These are phyloP conservation scores for Semnopithecus entellus DNA, from an alignment of 2,113 vertebrate species.

Conservation along the genomic window DNA sequence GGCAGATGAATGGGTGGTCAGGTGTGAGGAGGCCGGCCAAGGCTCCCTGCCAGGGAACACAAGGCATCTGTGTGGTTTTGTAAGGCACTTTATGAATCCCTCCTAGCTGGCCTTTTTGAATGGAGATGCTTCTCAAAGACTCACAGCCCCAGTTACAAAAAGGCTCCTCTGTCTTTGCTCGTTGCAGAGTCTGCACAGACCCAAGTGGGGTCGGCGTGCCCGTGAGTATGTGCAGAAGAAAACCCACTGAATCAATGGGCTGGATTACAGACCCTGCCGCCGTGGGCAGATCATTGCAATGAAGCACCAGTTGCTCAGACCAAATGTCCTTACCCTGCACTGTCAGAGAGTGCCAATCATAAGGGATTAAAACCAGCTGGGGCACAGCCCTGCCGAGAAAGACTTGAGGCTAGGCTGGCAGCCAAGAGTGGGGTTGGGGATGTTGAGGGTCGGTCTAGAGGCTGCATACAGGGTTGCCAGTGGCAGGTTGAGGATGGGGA, in stretches of 20 bases:
- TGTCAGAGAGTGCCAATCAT: constrained; percentile 48
- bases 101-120: constrained; percentile 68
- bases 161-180: constrained; percentile 79
- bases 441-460: neutral
- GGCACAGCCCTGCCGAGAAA: neutral
- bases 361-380: constrained; percentile 62
- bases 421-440: neutral
- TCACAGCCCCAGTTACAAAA: constrained; percentile 51
- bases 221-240: constrained; percentile 53
- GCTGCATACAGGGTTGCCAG: neutral
- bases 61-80: constrained; percentile 77
- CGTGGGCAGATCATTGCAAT: constrained; percentile 47
- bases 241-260: constrained; percentile 73
- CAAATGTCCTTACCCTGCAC: constrained; percentile 11
- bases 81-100: constrained; percentile 80
- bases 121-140: constrained; percentile 71
- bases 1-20: constrained; percentile 83
- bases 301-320: neutral
- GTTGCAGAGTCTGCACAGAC: constrained; percentile 73
- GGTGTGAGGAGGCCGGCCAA: constrained; percentile 82
- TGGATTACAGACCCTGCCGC: constrained; percentile 65
- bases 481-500: neutral
- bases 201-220: constrained; percentile 63
- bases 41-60: constrained; percentile 73
- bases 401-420: neutral